Evolutionary conservation across 2,888 invertebrate genomes (phyloP), one percentile per base, ranked within the genome.

Genomic region (Ceramica pisi): DNA sequence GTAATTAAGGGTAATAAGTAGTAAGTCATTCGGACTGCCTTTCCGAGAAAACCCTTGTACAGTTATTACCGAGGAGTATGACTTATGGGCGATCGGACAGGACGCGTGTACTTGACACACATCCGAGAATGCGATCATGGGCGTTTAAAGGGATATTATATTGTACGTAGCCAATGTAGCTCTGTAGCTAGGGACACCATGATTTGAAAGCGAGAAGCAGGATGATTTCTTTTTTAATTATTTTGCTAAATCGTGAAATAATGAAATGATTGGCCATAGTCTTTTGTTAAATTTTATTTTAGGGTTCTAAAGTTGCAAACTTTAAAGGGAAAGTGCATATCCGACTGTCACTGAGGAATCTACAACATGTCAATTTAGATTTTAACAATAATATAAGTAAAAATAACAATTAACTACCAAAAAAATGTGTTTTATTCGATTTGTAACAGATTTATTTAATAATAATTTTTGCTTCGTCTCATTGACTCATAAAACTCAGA

Each of bases 31-130:
- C 21, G 26, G 50, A 41, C n/a, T 9, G 46, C 31, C 64, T 75
- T 86, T 87, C 85, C 21, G 38, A 83, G 81, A 84, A 87, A 78
- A 73, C 63, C 44, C 75, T 68, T 62, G 76, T 73, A 48, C 38
- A 56, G 12, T 78, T 74, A 84, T 81, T 81, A 77, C 63, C 62
- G 80, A 68, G 70, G 72, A 71, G 48, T 80, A 86, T 86, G 80
- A 87, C 51, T 86, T 86, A 85, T 83, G 66, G 44, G 14, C 71
- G 35, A 64, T 63, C 48, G 78, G 62, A 44, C 77, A 53, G 75
- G 79, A 75, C 14, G 46, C 65, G 14, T 62, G 78, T 0, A 64
- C 84, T 83, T 85, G 84, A 83, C 84, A 83, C 7, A 80, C 75
- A 67, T 85, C 66, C 4, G 60, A 51, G n/a, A 69, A 38, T 60